Conservation (phyloP, 2,888 invertebrate genomes). For the Metellina segmentata region DNA sequence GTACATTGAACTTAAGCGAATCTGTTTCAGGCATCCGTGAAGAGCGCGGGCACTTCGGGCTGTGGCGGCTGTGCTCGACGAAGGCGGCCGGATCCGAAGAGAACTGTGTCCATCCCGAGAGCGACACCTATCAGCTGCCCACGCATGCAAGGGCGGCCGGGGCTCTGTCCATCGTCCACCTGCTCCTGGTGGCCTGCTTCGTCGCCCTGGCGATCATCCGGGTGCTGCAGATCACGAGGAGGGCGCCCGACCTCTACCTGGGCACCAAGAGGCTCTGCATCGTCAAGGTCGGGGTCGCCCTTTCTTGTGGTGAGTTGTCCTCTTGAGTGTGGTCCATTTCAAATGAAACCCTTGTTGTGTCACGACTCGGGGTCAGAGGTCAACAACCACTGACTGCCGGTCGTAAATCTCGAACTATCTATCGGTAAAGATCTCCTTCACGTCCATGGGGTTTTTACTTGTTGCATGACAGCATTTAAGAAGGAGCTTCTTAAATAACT, state of each 20-base stretch:
- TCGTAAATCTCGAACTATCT: neutral
- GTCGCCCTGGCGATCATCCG: constrained; percentile 49
- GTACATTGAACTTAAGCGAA: no score
- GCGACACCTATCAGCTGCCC: constrained; percentile 34
- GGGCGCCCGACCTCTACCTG: constrained; percentile 55
- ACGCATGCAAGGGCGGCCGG: constrained; percentile 57
- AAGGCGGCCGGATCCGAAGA: neutral
- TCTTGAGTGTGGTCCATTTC: neutral
- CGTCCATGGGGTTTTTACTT: no score
- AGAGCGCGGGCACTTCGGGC: constrained; percentile 70
- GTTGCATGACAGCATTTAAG: no score
- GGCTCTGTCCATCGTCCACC: constrained; percentile 51
- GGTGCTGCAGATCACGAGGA: constrained; percentile 35
- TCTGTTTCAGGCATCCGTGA: constrained; percentile 44
- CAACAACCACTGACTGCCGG: neutral
- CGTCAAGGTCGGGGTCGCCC: constrained; percentile 68
- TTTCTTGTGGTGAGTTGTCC: constrained; percentile 60
- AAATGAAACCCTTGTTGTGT: neutral
- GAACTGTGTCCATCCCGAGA: constrained; percentile 53
- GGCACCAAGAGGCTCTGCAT: constrained; percentile 65
- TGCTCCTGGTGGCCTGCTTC: constrained; percentile 56
- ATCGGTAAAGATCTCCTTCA: neutral
- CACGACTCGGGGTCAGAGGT: neutral
- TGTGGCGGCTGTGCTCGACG: constrained; percentile 69
- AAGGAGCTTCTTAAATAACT: no score